These are phyloP conservation scores for Anagrus nilaparvatae DNA, from an alignment of 1,140 invertebrate species.

Conservation along the genomic window DNA sequence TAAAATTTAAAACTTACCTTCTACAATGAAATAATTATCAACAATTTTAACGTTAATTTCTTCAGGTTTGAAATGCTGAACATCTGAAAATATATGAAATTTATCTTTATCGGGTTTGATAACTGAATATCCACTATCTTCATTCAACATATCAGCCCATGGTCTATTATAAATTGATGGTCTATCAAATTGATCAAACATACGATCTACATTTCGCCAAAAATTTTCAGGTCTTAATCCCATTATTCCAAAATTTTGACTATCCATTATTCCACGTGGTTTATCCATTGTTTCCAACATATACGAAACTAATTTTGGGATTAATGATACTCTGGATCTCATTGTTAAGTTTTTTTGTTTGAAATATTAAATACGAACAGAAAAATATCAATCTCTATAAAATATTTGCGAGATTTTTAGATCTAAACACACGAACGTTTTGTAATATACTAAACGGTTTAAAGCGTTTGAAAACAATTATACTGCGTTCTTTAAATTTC, in stretches of 20 bases:
- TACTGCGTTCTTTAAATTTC: too few relatives aligned
- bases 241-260: constrained; percentile 30
- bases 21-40: constrained; percentile 57
- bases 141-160: constrained; percentile 18
- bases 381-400: too few relatives aligned
- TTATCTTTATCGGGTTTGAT: constrained; percentile 46
- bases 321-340: constrained; percentile 26
- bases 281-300: constrained; percentile 32
- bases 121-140: constrained; percentile 31
- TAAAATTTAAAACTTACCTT: too few relatives aligned
- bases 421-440: too few relatives aligned
- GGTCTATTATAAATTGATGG: constrained; percentile 19
- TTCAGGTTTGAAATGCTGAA: constrained; percentile 68
- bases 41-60: constrained; percentile 69
- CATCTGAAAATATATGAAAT: constrained; percentile 50
- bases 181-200: constrained; percentile 14
- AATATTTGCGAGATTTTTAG: too few relatives aligned
- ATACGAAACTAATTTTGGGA: constrained; percentile 31
- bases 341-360: constrained; percentile 18
- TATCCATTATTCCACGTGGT: constrained; percentile 28
- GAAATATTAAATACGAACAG: too few relatives aligned
- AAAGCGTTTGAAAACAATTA: too few relatives aligned
- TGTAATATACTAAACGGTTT: too few relatives aligned
- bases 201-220: constrained; percentile 15
- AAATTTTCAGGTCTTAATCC: constrained; percentile 23